A percentile compares a stretch with the other conserved stretches of the same genome.
These are phyloP conservation scores for Serranus cabrilla DNA, from an alignment of 2,797 vertebrate species.

Conservation along the genomic window DNA sequence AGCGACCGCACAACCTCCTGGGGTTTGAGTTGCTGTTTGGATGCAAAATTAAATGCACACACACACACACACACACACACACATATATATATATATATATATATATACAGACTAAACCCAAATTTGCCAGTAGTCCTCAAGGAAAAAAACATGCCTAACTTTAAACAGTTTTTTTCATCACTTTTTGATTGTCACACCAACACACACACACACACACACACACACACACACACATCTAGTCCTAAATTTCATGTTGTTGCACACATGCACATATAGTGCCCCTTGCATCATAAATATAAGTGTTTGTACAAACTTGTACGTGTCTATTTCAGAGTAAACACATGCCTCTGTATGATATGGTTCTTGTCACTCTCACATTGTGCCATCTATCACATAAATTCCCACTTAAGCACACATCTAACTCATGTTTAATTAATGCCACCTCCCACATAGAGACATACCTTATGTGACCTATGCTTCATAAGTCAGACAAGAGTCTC, in stretches of 20 bases:
- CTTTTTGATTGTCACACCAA: slow-evolving; percentile 33
- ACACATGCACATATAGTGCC: not conserved
- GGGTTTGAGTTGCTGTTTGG: slow-evolving; percentile 69
- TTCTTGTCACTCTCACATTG: not conserved
- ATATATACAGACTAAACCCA: slow-evolving; percentile 20
- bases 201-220: not conserved
- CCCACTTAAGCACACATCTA: slow-evolving; percentile 10
- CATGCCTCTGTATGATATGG: not conserved
- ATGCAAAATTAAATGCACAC: slow-evolving; percentile 52
- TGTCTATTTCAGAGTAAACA: not conserved
- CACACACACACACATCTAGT: not conserved
- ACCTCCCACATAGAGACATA: not conserved
- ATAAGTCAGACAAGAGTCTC: not conserved
- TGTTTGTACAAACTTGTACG: not conserved
- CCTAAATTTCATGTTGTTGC: not conserved
- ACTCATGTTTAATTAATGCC: not conserved
- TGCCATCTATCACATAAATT: slow-evolving; percentile 7
- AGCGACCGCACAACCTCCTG: slow-evolving; percentile 61
- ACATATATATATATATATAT: not conserved
- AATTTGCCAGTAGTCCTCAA: slow-evolving; percentile 42
- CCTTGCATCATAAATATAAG: not conserved
- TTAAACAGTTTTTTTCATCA: slow-evolving; percentile 25
- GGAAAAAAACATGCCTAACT: slow-evolving; percentile 33
- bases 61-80: slow-evolving; percentile 20
- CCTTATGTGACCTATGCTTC: not conserved